Conservation (phyloP, 2,113 vertebrate species). For the Phyllopteryx taeniolatus region DNA sequence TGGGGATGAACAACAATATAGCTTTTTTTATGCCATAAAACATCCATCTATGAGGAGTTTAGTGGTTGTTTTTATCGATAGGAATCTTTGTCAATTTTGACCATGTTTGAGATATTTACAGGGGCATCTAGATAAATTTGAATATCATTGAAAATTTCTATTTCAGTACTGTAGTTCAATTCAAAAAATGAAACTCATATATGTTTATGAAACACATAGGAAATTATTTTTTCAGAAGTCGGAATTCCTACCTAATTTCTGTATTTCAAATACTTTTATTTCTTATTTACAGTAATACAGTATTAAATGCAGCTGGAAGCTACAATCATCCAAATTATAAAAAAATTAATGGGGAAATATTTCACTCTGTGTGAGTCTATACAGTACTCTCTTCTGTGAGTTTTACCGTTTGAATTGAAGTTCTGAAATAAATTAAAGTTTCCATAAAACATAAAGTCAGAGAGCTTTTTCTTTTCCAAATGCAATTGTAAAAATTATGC, state of each 20-base stretch:
- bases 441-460: background rate
- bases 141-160: no score
- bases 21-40: background rate
- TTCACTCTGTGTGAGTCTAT: background rate
- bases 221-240: background rate
- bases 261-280: background rate
- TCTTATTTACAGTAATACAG: background rate
- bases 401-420: no score
- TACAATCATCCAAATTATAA: background rate
- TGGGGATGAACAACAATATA: background rate
- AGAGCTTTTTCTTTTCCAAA: background rate
- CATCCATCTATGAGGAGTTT: background rate
- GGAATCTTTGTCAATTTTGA: background rate
- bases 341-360: background rate
- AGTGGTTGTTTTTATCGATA: background rate
- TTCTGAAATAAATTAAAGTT: background rate
- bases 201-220: background rate
- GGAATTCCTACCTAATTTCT: background rate
- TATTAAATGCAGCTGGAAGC: background rate
- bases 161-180: background rate
- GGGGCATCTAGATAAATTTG: no score
- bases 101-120: no score
- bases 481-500: background rate
- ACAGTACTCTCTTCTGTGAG: background rate
- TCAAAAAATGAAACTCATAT: background rate